Evolutionary conservation across 1,140 invertebrate species (phyloP), one percentile per base, ranked within the genome.

Genomic region (Harpegnathos saltator): DNA sequence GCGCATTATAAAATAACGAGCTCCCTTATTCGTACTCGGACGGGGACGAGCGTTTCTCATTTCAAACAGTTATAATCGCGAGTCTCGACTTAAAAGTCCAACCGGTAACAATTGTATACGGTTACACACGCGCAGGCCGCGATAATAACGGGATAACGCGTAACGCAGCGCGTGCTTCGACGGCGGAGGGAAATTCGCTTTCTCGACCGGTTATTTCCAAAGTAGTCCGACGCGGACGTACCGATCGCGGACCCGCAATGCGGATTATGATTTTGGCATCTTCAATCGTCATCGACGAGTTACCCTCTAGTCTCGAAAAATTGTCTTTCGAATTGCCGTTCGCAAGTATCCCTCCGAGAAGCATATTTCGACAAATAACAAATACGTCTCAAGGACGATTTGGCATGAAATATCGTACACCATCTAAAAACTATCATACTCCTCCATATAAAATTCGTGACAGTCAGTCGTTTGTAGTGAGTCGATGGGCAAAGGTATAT

Each of bases 191-290:
- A 68, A 84, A 88, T 84, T 88, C 73, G 81, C 74, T 88, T 85
- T 73, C n/a, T n/a, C 69, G 83, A 58, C 68, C 83, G 29, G 72
- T 87, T 88, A 85, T 88, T 88, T 62, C 54, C 56, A 15, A 85
- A 78, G 77, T 85, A 88, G n/a, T n/a, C n/a, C n/a, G n/a, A n/a
- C n/a, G n/a, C n/a, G n/a, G n/a, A 84, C 59, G 29, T 78, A 71
- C 48, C 58, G 54, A 52, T 54, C 33, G n/a, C n/a, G 29, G 15
- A 89, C 88, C 73, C 88, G 69, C 86, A 89, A 84, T 89, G 83
- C 84, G 88, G 72, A 88, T 89, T 66, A 68, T 52, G 72, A 84
- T 72, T 66, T 62, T 50, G 61, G 62, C 66, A 63, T 77, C 58
- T 74, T 88, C 33, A 84, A 88, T 73, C 54, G 81, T 66, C 48